phyloP scores from a whole-genome alignment of 2,888 invertebrate species.

The Cerceris ruficornis region DNA sequence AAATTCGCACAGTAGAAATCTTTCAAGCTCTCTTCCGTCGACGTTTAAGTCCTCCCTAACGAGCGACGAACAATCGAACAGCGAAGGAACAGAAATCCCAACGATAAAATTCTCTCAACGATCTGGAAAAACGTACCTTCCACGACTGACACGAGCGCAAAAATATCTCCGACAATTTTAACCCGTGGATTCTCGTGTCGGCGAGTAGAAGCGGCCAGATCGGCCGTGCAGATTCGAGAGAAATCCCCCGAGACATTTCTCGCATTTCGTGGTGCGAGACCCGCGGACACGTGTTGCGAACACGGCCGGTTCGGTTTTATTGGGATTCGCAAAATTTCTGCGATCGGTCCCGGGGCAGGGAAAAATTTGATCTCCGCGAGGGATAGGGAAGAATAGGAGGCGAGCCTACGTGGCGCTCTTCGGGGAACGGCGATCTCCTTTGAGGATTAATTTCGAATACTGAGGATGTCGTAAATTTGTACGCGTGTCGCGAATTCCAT shows the following conservation, averaged over 20 bases:
- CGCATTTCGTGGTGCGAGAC: constrained; percentile 70
- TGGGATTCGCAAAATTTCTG: constrained; percentile 77
- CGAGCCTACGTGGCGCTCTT: neutral
- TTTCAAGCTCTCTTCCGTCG: no score
- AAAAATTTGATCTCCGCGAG: constrained; percentile 55
- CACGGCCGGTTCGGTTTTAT: constrained; percentile 74
- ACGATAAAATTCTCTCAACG: neutral
- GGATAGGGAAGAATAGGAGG: constrained; percentile 13
- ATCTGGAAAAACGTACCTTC: neutral
- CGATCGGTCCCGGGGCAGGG: constrained; percentile 56
- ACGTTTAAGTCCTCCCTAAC: no score
- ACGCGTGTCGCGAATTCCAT: no score
- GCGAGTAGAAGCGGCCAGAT: constrained; percentile 60
- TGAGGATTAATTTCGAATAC: no score
- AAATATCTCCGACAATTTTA: constrained; percentile 25
- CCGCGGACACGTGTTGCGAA: constrained; percentile 77
- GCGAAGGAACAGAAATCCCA: neutral
- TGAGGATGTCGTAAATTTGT: no score
- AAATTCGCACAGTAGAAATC: no score
- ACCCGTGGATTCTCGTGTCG: constrained; percentile 27
- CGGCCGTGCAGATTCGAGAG: constrained; percentile 69
- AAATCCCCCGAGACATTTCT: constrained; percentile 72
- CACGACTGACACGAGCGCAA: constrained; percentile 13
- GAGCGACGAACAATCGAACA: no score
- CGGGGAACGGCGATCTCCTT: no score